Evolutionary conservation across 2,888 invertebrate species (phyloP).

Genomic region (Patella depressa): DNA sequence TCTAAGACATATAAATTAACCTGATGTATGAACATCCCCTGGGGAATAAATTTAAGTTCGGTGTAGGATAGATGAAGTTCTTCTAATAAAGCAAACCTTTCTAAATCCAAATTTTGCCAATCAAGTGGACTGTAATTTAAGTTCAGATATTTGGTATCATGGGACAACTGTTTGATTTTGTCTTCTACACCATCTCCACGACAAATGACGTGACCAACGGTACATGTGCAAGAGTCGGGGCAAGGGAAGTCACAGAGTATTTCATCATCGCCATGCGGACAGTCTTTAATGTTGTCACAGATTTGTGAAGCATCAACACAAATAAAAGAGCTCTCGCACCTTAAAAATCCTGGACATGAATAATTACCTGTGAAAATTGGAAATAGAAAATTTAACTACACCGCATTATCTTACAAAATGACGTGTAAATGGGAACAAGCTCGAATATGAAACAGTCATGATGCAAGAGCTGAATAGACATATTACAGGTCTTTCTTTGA

Average conservation of each 20-base stretch:
- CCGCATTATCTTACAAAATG: no score
- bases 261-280: conserved; percentile 25
- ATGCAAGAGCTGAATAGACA: no score
- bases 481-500: no score
- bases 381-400: no score
- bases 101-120: not conserved
- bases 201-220: not conserved
- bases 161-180: not conserved
- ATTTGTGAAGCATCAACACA: conserved; percentile 15
- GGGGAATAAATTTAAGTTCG: not conserved
- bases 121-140: not conserved
- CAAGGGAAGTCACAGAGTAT: conserved; percentile 6
- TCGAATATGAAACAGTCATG: no score
- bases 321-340: conserved; percentile 12
- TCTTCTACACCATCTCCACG: not conserved
- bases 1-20: conserved; percentile 17
- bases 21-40: not conserved
- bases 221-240: not conserved
- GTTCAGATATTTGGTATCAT: not conserved
- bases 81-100: not conserved
- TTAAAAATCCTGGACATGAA: conserved; percentile 19
- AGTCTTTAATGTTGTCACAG: conserved; percentile 20
- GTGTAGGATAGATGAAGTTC: not conserved
- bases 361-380: conserved; percentile 13
- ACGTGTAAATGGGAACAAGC: no score